These are phyloP conservation scores for Frieseomelitta varia DNA, from an alignment of 1,140 invertebrate genomes.

Conservation along the genomic window DNA sequence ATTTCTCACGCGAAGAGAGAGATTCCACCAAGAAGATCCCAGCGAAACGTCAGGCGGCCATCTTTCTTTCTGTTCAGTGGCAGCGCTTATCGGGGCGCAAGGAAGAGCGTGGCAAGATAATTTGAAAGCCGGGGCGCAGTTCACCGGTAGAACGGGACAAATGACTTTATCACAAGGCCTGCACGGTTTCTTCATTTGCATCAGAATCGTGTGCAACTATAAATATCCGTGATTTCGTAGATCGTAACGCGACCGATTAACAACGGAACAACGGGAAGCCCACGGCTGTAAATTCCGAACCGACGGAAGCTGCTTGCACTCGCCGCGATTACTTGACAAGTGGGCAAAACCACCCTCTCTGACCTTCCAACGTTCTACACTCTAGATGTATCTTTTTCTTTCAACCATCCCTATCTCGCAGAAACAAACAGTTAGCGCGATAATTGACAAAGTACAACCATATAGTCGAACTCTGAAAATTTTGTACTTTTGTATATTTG, in stretches of 20 bases:
- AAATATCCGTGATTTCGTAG: slow-evolving; percentile 63
- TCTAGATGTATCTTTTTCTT: too few relatives aligned
- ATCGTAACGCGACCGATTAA: slow-evolving; percentile 51
- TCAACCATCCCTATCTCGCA: too few relatives aligned
- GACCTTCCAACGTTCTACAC: too few relatives aligned
- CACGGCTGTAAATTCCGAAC: slow-evolving; percentile 6
- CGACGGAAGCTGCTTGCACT: not conserved
- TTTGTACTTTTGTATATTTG: too few relatives aligned
- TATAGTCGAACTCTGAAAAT: too few relatives aligned
- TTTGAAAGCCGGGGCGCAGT: slow-evolving; percentile 58
- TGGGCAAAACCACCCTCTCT: not conserved
- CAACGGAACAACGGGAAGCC: not conserved
- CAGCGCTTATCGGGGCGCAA: slow-evolving; percentile 51
- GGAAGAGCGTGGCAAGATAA: slow-evolving; percentile 57
- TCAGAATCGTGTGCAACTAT: slow-evolving; percentile 61
- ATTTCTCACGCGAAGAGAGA: not conserved
- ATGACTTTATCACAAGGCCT: slow-evolving; percentile 57
- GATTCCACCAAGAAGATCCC: not conserved
- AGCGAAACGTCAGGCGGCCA: slow-evolving; percentile 28
- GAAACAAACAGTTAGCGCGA: too few relatives aligned
- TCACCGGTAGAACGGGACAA: slow-evolving; percentile 53
- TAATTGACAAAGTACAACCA: too few relatives aligned
- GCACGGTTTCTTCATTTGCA: slow-evolving; percentile 54
- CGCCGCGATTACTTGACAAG: not conserved
- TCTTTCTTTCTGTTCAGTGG: not conserved